Base-by-base conservation (phyloP, 2,888 invertebrate genomes). In the Hofmannophila pseudospretella region DNA sequence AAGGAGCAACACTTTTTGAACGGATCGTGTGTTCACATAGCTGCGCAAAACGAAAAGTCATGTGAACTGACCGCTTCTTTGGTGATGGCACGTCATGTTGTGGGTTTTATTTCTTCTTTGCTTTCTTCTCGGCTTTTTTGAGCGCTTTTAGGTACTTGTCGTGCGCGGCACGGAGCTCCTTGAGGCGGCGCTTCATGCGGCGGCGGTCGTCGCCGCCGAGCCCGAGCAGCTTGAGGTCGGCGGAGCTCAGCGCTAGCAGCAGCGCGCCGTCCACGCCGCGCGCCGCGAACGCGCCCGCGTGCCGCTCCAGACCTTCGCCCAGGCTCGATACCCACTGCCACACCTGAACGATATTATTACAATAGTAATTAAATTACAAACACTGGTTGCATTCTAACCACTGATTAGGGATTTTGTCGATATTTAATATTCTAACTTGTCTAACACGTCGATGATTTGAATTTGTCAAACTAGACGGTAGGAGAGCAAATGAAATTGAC, bases 101-200 rank as follows among this genome's bases (percentile, higher is more conserved):
- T 30, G 13, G 30, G 27, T 27, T 35, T 62, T 88, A 90, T 81
- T 93, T 93, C 80, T 92, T 93, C 80, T 92, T 93, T 35, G 92
- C 92, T 62, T 93, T 90, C 72, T 94, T 94, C 67, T 96, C 96
- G 8, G 95, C 95, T 80, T 96, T 96, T 65, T 93, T 91, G 70
- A 94, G 90, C 65, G 94, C 90, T 65, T 95, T 94, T 67, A 97
- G 94, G 56, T 94, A 92, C 57, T 96, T 95, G 62, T 98, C 97
- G 74, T 94, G 91, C 39, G 93, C 93, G 41, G 90, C 79, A 57
- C 93, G 91, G 30, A 96, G 88, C 55, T 96, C 95, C 78, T 96
- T 96, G 50, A 96, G 90, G 68, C 94, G 94, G 26, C 95, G 89
- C 76, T 96, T 96, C 67, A 96, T 88, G 44, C 84, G 76, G 49